phyloP scores from a whole-genome alignment of 1,140 invertebrate genomes.

The Telenomus remus region DNA sequence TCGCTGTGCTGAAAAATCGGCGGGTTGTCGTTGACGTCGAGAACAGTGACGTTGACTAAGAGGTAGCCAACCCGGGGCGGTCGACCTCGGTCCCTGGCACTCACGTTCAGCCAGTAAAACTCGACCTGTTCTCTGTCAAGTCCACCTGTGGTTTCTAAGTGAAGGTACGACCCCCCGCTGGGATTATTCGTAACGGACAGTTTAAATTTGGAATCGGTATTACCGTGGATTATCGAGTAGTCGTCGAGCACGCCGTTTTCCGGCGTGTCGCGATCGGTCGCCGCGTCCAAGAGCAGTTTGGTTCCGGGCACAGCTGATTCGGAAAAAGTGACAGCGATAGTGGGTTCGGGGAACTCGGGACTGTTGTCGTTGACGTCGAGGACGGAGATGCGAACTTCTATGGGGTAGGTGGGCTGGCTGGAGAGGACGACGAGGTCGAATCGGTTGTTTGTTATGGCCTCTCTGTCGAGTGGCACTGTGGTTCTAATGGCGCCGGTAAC shows the following conservation, averaged over 20 bases:
- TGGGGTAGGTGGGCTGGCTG: conserved; percentile 93
- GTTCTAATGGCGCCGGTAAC: conserved; percentile 89
- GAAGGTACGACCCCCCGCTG: conserved; percentile 90
- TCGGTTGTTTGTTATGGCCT: conserved; percentile 83
- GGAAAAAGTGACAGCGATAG: conserved; percentile 89
- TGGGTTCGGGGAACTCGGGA: conserved; percentile 91
- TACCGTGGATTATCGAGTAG: conserved; percentile 91
- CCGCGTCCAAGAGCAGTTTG: conserved; percentile 88
- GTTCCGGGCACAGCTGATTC: conserved; percentile 93
- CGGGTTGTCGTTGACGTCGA: conserved; percentile 96
- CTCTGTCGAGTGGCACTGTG: conserved; percentile 86
- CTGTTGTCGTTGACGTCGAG: conserved; percentile 93
- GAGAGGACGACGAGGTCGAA: conserved; percentile 93
- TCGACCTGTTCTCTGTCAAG: conserved; percentile 90
- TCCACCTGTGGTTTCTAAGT: conserved; percentile 91
- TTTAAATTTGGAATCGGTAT: conserved; percentile 90
- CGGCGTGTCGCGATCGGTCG: conserved; percentile 90
- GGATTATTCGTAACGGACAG: conserved; percentile 91
- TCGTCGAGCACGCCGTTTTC: conserved; percentile 90
- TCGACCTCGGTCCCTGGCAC: conserved; percentile 88
- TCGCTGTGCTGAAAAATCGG: conserved; percentile 95
- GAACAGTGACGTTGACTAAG: conserved; percentile 91
- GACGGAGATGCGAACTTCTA: conserved; percentile 91
- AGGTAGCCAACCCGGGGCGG: conserved; percentile 89
- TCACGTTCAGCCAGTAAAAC: conserved; percentile 91